These are phyloP conservation scores for Nyctereutes procyonoides DNA, from an alignment of 2,113 vertebrate genomes.

Conservation along the genomic window DNA sequence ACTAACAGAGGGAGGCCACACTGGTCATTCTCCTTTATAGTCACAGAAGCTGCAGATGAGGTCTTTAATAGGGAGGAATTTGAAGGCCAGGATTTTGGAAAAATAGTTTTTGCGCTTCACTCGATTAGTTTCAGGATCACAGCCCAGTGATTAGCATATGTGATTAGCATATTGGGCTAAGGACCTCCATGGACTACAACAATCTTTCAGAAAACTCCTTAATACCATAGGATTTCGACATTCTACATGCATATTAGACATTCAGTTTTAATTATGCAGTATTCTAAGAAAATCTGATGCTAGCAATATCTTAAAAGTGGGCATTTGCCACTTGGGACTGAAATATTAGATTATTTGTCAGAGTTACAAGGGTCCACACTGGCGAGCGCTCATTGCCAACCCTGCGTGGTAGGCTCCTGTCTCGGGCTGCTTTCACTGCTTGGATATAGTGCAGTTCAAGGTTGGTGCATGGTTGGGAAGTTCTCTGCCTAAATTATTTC, in stretches of 20 bases:
- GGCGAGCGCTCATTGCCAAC: not conserved
- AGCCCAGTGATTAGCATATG: not conserved
- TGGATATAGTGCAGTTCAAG: not conserved
- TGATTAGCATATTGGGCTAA: not conserved
- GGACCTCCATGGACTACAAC: not conserved
- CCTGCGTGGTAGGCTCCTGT: not conserved
- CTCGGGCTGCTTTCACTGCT: not conserved
- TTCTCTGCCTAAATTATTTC: constrained; percentile 64
- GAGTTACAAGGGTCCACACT: accelerated
- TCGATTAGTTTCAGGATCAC: not conserved
- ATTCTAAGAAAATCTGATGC: constrained; percentile 9
- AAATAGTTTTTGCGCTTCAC: not conserved
- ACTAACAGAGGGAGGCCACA: not conserved
- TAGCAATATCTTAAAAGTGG: not conserved
- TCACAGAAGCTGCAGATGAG: not conserved
- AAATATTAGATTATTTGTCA: not conserved
- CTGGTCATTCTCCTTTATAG: not conserved
- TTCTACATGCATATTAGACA: not conserved
- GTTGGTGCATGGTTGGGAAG: constrained; percentile 32
- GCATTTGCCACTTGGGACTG: not conserved
- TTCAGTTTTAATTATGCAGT: not conserved
- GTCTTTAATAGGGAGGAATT: constrained; percentile 13
- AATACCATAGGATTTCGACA: not conserved
- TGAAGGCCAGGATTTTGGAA: not conserved
- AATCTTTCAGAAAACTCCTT: not conserved